phyloP scores from a whole-genome alignment of 2,797 vertebrate species.

The Nyctibius grandis region DNA sequence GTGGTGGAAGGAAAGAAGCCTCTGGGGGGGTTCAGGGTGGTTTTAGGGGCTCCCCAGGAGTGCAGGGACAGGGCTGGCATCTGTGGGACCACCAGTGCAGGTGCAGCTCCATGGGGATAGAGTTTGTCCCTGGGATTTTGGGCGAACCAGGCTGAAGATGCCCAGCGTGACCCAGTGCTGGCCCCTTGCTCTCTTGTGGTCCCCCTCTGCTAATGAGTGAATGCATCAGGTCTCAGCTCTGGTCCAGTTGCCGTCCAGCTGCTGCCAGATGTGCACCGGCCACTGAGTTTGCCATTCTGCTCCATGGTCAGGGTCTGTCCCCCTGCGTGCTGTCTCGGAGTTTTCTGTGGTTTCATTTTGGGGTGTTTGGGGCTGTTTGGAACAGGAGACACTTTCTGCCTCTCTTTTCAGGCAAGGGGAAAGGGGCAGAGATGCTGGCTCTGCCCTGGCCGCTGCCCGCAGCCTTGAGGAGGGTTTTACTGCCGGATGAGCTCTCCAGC shows the following conservation, averaged over 20 bases:
- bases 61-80: accelerated
- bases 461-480: not conserved
- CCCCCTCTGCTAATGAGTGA: not conserved
- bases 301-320: accelerated
- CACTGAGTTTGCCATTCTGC: accelerated
- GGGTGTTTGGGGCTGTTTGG: not conserved
- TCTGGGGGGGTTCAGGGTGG: accelerated
- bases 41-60: not conserved
- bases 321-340: accelerated
- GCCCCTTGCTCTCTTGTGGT: accelerated
- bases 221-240: not conserved
- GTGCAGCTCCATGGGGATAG: too few relatives aligned
- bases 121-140: not conserved
- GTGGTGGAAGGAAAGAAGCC: not conserved
- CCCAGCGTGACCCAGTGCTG: accelerated
- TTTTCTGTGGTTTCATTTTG: accelerated
- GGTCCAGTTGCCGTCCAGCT: accelerated
- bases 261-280: not conserved
- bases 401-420: too few relatives aligned
- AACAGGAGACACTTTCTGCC: not conserved
- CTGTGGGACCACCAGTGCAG: accelerated
- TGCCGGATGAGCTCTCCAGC: accelerated
- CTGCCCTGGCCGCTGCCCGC: accelerated
- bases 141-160: not conserved
- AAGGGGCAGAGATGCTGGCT: accelerated